Evolutionary conservation across 2,113 vertebrate species (phyloP), one percentile per base, ranked within the genome.

Genomic region (Pseudopipra pipra): DNA sequence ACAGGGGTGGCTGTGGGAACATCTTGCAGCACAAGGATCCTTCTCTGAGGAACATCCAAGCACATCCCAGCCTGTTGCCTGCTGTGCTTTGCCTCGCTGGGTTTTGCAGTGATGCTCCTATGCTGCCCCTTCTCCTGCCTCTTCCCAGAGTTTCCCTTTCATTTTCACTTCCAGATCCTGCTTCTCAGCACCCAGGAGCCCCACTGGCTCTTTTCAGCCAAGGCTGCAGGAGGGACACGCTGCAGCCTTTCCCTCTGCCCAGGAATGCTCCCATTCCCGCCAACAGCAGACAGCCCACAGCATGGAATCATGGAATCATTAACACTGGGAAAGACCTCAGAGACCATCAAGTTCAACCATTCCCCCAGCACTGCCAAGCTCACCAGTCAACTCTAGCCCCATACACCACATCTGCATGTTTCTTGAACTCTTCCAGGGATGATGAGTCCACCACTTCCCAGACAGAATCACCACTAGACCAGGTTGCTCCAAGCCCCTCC

Each of bases 151-250:
- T 72, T 94, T 78, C 35, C 51, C 77, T 96, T 93, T 85, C 71
- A n/a, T 81, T 93, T 90, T 91, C 85, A 62, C 49, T 87, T 87
- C 80, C 92, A 90, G 37, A n/a, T 80, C 63, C 23, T 70, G 8
- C n/a, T 88, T 90, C 49, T 75, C 66, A 28, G 78, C 61, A 43
- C 31, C n/a, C n/a, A 17, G 70, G 4, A 46, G 77, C 37, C 33
- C 30, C 1, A 4, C 39, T 3, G 55, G 43, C 44, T 61, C 51
- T 19, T 3, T 6, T 37, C 6, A 12, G 30, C 33, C 44, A 11
- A 39, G 41, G 59, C 51, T 37, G 7, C 16, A 2, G 35, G 25
- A 76, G 16, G 52, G 49, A 52, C 59, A 21, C 0, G 2, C 16
- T 8, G 28, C 28, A 37, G 51, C 78, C 20, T 14, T 31, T 13